Evolutionary conservation across 1,140 invertebrate genomes (phyloP), one percentile per base, ranked within the genome.

Genomic region (Meloidogyne floridensis): DNA sequence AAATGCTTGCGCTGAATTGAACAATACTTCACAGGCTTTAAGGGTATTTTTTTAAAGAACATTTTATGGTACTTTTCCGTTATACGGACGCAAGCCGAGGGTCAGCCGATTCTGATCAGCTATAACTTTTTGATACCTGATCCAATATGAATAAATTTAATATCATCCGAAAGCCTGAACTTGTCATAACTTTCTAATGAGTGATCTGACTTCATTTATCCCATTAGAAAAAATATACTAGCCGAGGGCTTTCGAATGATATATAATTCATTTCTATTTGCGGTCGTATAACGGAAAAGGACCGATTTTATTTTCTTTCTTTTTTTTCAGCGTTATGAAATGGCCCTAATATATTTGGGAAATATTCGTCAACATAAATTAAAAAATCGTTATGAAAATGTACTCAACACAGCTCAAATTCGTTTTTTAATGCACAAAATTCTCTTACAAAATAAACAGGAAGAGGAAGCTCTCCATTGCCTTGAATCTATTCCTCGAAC

Each of bases 391-490:
- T 53, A 80, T 74, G 51, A 80, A 51, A 43, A n/a, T 54, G 6
- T 80, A 69, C 65, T 78, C 2, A 78, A 78, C 18, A 71, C 42
- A 11, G 77, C 77, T 43, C 65, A 78, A 78, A 20, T 78, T 78
- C 77, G 47, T 71, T 78, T 20, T 71, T 59, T n/a, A 11, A 78
- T 78, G 77, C 53, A 53, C 9, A 78, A 78, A 65, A 71, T 71
- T 71, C n/a, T 78, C 4, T 2, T 78, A 5, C 54, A 71, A 72
- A 78, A 78, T 43, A 53, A 65, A 18, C 59, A 78, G 15, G 77
- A 78, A 65, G 77, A 78, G 72, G 54, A 77, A 51, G 77, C 77
- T 71, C 65, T 78, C n/a, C 77, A 71, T 70, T 78, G 77, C 65
- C 65, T 78, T 42, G 77, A 78, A 42, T 53, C 53, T 51, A 65